These are phyloP conservation scores for Drosophila murphyi DNA, from an alignment of 1,140 invertebrate species.

Conservation along the genomic window DNA sequence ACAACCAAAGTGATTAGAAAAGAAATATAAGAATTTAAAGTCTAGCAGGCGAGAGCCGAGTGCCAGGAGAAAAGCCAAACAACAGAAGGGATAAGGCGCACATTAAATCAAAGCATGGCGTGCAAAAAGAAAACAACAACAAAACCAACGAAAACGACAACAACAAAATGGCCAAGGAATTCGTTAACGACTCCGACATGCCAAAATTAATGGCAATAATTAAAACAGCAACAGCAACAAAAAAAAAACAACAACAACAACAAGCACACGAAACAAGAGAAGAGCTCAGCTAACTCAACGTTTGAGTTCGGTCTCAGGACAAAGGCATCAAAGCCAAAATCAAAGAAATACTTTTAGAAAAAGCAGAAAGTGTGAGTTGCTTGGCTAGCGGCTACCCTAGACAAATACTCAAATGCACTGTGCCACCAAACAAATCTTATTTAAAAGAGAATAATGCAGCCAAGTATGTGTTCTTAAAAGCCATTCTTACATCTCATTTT, in stretches of 20 bases:
- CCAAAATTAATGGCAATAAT: constrained; percentile 84
- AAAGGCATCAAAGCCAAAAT: constrained; percentile 4
- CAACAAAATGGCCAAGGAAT: constrained; percentile 70
- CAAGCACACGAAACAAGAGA: constrained; percentile 52
- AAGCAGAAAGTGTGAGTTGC: not conserved
- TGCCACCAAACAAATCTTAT: not conserved
- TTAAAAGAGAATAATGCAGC: no score
- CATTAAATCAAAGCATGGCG: constrained; percentile 65
- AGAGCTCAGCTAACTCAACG: constrained; percentile 31
- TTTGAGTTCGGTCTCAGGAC: constrained; percentile 3
- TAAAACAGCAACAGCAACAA: constrained; percentile 74
- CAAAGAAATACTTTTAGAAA: constrained; percentile 17
- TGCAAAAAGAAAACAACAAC: constrained; percentile 52
- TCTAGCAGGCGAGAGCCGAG: constrained; percentile 15
- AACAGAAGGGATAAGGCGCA: constrained; percentile 19
- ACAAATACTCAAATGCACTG: not conserved
- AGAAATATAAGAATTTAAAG: constrained; percentile 22
- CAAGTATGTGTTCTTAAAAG: no score
- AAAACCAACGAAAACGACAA: constrained; percentile 18
- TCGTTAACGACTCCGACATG: constrained; percentile 83
- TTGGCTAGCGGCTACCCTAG: not conserved
- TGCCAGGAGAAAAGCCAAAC: constrained; percentile 34
- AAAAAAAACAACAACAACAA: constrained; percentile 78
- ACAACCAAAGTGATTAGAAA: constrained; percentile 40
- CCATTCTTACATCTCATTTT: no score